Conservation (phyloP, 1,140 invertebrate species). For the Stratiolaelaps scimitus region DNA sequence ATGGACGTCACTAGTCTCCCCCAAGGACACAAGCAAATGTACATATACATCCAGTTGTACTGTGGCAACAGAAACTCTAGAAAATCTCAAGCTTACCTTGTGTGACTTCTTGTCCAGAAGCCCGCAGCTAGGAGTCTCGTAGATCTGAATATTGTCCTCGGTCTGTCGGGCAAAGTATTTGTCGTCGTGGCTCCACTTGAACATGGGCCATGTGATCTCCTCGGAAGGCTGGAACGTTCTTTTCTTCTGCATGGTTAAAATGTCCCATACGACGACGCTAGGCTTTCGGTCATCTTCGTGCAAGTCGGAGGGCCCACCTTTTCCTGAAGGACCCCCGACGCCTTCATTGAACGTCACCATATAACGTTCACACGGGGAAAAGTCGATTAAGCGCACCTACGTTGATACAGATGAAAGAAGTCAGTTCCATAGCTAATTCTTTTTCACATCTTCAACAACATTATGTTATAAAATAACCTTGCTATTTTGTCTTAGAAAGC, state of each 20-base stretch:
- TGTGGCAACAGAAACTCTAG: too few species aligned
- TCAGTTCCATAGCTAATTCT: too few species aligned
- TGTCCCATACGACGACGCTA: constrained; percentile 78
- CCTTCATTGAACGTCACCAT: constrained; percentile 77
- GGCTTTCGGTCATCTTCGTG: constrained; percentile 46
- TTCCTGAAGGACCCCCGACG: constrained; percentile 43
- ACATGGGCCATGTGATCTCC: constrained; percentile 62
- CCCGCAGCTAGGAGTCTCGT: constrained; percentile 61
- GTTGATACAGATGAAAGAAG: too few species aligned
- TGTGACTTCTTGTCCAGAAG: constrained; percentile 31
- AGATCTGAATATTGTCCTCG: constrained; percentile 64
- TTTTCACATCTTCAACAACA: too few species aligned
- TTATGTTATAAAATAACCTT: too few species aligned
- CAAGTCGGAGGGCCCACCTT: constrained; percentile 43
- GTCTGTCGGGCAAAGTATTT: constrained; percentile 83
- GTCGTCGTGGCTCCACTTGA: constrained; percentile 94
- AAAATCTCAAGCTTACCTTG: not conserved
- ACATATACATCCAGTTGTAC: not conserved
- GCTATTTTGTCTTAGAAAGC: too few species aligned
- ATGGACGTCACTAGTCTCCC: too few species aligned
- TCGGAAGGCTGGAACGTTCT: constrained; percentile 61
- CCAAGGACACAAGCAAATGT: not conserved
- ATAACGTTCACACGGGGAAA: constrained; percentile 94
- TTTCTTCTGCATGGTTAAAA: constrained; percentile 76
- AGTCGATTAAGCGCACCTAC: constrained; percentile 87